These are phyloP conservation scores for Drosophila nebulosa DNA, from an alignment of 1,140 invertebrate species.

Conservation along the genomic window DNA sequence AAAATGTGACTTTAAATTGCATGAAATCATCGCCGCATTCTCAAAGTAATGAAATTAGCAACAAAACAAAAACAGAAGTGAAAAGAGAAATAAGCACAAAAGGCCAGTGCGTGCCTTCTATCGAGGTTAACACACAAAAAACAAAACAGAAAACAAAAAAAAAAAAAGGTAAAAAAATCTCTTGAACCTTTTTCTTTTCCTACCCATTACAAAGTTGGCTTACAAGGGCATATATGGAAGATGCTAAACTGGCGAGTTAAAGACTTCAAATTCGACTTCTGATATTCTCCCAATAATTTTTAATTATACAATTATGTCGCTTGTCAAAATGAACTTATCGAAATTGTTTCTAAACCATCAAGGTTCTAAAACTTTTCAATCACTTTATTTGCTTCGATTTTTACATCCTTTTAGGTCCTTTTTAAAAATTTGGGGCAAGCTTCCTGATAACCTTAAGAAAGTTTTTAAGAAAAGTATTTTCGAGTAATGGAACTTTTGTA, in stretches of 20 bases:
- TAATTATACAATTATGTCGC: no score
- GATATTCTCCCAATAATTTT: no score
- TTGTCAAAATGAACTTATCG: no score
- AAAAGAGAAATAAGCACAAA: slow-evolving; percentile 28
- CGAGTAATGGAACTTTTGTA: no score
- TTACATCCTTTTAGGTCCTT: no score
- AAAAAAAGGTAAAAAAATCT: slow-evolving; percentile 5
- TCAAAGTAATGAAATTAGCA: slow-evolving; percentile 75
- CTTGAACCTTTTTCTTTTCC: neutral
- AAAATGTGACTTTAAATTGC: slow-evolving; percentile 77
- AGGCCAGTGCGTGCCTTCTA: slow-evolving; percentile 47
- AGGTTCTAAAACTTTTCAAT: no score
- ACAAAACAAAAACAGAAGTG: slow-evolving; percentile 28
- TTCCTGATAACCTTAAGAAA: no score
- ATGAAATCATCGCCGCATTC: slow-evolving; percentile 76
- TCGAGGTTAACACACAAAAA: slow-evolving; percentile 30
- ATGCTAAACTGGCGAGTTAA: no score
- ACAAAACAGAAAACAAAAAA: slow-evolving; percentile 21
- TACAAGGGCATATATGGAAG: neutral
- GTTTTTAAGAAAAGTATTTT: no score
- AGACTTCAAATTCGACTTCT: neutral
- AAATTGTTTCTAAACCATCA: no score
- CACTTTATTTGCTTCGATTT: no score
- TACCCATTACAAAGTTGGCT: neutral
- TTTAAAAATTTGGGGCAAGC: no score